Evolutionary conservation across 2,888 invertebrate species (phyloP), one percentile per base, ranked within the genome.

Genomic region (Scaptomyza polygonia): DNA sequence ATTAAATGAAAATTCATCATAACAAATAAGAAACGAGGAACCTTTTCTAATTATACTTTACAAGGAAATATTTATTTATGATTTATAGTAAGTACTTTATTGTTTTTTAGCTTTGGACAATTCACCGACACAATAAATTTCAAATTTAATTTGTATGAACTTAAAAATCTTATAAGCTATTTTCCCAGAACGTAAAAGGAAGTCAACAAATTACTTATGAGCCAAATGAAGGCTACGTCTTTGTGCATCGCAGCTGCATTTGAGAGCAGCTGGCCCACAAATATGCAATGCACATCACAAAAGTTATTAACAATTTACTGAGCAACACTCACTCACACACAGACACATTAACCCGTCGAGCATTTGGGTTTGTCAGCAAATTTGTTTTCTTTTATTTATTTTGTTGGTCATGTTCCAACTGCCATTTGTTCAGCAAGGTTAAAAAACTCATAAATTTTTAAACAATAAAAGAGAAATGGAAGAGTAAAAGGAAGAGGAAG

Each of bases 271-370:
- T 40, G 47, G 36, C n/a, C 27, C 54, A 36, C 30, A 58, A 55
- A 30, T 57, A 52, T 67, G 52, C 56, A 73, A 53, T 64, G 58
- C 52, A 30, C 65, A 72, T 66, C 61, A 66, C 71, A 79, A 76
- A 58, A 55, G 66, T 84, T 79, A 80, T 80, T 77, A 84, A 80
- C 79, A 79, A 81, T 81, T 84, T 71, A 80, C 59, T 51, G 44
- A 49, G 43, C 44, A 40, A 51, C 40, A 40, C 30, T 58, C 39
- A 55, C 52, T 56, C 48, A 30, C 40, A n/a, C n/a, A n/a, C 14
- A 27, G 21, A 9, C 21, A 47, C 43, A 36, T 39, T 39, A 32
- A 40, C 14, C 47, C 51, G 51, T 43, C 4, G 52, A 55, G 57
- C 25, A 27, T 53, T 57, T 61, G 56, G 25, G 40, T 51, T 61